These are phyloP conservation scores for Nestor notabilis DNA, from an alignment of 2,113 vertebrate genomes.

Conservation along the genomic window DNA sequence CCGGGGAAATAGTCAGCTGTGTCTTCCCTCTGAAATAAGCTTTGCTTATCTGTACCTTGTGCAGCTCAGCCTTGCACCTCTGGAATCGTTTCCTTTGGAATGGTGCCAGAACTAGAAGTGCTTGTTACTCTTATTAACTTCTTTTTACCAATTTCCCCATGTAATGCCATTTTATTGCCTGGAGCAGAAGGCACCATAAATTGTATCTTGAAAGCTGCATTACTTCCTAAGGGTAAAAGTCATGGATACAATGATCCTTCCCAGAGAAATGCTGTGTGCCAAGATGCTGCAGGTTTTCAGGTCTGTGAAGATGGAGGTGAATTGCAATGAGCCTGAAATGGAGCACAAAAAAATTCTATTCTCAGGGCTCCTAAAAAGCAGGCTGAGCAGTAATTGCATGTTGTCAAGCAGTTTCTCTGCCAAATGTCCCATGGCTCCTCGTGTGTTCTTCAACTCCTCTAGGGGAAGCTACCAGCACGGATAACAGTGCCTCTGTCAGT, in stretches of 20 bases:
- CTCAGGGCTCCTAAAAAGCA: not conserved
- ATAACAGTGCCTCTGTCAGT: constrained; percentile 95
- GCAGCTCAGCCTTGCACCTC: not conserved
- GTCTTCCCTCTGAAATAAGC: not conserved
- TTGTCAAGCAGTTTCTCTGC: not conserved
- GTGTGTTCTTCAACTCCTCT: not conserved
- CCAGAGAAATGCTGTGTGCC: not conserved
- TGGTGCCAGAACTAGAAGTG: not conserved
- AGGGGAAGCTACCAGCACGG: constrained; percentile 93
- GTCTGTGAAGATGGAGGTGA: not conserved
- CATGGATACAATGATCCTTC: not conserved
- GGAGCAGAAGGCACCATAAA: not conserved
- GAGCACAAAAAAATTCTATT: not conserved
- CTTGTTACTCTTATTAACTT: not conserved
- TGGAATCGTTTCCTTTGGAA: not conserved
- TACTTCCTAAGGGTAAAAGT: not conserved
- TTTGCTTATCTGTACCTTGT: not conserved
- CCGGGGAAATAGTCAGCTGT: not conserved
- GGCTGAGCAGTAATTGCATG: not conserved
- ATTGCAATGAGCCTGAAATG: not conserved
- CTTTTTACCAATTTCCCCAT: not conserved
- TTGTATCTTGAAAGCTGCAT: not conserved
- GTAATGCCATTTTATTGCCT: not conserved
- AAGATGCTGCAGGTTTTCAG: not conserved
- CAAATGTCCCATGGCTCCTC: not conserved